Base-by-base conservation (phyloP, 2,888 invertebrate species). In the Phorcus lineatus region DNA sequence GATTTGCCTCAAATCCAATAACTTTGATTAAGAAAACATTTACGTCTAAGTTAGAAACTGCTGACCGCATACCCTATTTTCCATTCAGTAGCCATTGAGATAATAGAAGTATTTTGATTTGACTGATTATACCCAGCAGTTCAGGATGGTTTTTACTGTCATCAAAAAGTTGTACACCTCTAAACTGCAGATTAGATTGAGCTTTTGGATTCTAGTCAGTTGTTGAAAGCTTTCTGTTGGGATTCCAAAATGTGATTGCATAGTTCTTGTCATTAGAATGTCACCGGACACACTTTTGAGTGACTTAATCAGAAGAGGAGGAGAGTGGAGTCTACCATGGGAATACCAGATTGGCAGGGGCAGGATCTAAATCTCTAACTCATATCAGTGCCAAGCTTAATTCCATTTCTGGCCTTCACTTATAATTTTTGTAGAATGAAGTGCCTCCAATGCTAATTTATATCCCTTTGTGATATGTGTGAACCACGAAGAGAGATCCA, bases 21-120 rank as follows among this genome's bases (percentile, higher is more conserved):
- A 70, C 16, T 70, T 70, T 70, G 70, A 70, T 70, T 70, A 70
- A 40, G n/a, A 70, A 36, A 70, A 70, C 40, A 70, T 70, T 70
- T 70, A 70, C 19, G 40, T 70, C 36, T 36, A n/a, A 70, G 40
- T 36, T 70, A 4, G 11, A 70, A 19, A 40, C 28, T 40, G 36
- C 28, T 40, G 31, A 70, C 31, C 31, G 40, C 70, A 70, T 70
- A 19, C 36, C 40, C 3, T 70, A 11, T 31, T 70, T 40, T 70
- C 17, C 40, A 31, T 70, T 31, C 9, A n/a, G 28, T 24, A 62
- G 31, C n/a, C 70, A 70, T 70, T 70, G 70, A 31, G 40, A 36
- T 70, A 40, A 70, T 70, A 70, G 70, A 70, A 70, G 47, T n/a
- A 36, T 40, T 70, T 70, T 31, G 40, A 31, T 9, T 36, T 36